phyloP scores from a whole-genome alignment of 2,113 vertebrate genomes.

The Trematocara macrostoma region DNA sequence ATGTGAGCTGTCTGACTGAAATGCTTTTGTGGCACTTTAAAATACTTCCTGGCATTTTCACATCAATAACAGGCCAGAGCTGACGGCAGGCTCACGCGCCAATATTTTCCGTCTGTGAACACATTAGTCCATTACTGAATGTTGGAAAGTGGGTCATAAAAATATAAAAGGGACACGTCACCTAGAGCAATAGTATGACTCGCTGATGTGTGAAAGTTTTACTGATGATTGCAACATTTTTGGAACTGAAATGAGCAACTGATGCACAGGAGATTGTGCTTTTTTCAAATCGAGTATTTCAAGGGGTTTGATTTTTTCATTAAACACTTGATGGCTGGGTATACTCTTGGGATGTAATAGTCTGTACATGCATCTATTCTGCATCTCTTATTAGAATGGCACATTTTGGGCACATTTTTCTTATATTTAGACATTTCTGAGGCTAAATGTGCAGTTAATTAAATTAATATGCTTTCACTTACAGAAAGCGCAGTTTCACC shows the following conservation, averaged over 20 bases:
- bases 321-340: neutral
- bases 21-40: neutral
- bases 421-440: neutral
- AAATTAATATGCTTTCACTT: neutral
- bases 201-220: neutral
- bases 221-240: neutral
- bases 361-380: neutral
- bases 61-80: neutral
- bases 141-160: neutral
- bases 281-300: neutral
- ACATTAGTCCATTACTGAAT: neutral
- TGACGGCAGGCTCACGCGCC: neutral
- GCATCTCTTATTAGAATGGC: neutral
- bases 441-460: neutral
- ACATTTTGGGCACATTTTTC: neutral
- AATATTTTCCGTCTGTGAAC: neutral
- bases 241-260: neutral
- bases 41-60: neutral
- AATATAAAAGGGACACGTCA: neutral
- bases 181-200: neutral
- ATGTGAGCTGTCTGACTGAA: neutral
- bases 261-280: neutral
- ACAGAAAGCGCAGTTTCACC: neutral
- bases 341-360: neutral
- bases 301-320: neutral